Evolutionary conservation across 2,797 vertebrate species (phyloP).

Genomic region (Catharus ustulatus): DNA sequence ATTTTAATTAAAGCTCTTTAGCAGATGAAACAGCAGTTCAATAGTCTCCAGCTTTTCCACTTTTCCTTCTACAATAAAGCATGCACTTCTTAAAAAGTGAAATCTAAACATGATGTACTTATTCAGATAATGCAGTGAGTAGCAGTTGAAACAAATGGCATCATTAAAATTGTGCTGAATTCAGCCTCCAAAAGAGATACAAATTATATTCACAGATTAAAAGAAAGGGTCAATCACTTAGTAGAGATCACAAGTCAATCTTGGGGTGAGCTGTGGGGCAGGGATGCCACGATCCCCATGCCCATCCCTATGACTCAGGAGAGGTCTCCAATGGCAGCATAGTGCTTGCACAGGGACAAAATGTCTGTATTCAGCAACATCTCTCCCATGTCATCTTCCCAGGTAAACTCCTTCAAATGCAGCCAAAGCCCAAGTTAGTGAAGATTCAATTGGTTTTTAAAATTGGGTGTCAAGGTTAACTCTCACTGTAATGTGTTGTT

Average conservation of each 20-base stretch:
- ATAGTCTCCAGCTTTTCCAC: neutral
- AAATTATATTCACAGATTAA: neutral
- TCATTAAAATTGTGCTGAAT: neutral
- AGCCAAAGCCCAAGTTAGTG: neutral
- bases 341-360: accelerated
- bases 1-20: neutral
- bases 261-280: neutral
- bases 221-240: neutral
- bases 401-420: neutral
- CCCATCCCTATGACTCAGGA: neutral
- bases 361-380: neutral
- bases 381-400: neutral
- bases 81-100: neutral
- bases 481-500: accelerated
- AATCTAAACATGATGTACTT: neutral
- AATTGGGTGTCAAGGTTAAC: neutral
- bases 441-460: neutral
- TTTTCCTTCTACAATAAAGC: neutral
- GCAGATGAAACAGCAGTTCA: neutral
- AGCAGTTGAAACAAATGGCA: neutral
- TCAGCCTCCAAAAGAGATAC: neutral
- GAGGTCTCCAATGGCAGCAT: neutral
- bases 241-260: accelerated
- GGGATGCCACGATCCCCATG: accelerated
- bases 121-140: neutral